Evolutionary conservation across 2,888 invertebrate genomes (phyloP), one percentile per base, ranked within the genome.

Genomic region (Heteromyza rotundicornis): DNA sequence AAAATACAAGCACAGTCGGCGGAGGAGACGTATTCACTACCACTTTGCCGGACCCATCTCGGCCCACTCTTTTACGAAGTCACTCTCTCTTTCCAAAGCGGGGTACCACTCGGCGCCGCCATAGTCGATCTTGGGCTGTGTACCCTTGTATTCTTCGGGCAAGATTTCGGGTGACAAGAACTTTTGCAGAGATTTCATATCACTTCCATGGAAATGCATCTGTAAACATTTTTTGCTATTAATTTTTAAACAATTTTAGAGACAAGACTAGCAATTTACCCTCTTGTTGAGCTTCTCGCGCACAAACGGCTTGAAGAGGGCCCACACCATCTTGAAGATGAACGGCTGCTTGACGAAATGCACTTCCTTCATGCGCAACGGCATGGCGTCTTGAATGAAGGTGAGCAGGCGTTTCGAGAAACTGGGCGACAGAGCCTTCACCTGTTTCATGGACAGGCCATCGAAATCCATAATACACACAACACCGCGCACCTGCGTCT

Each of bases 381-480:
- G 93, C 92, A 94, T 92, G 0, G 94, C 93, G 62, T 94, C 92
- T 83, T 94, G 94, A 70, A 94, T 93, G 83, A 94, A 94, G 10
- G 88, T 87, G 64, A 94, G 86, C 56, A 94, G 86, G 54, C 89
- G 87, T 85, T 89, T 88, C 55, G 92, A 91, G 83, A 92, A 94
- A 8, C 88, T 82, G 0, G 92, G 92, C 0, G 89, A 87, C 55
- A 94, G 80, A 0, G 89, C 89, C 60, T 80, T 83, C 17, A 88
- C 87, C 86, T 93, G 93, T 77, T 88, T 87, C 89, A 91, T 89
- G 7, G 89, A 87, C 76, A 94, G 85, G 7, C 89, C 89, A 68
- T 92, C 86, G 79, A 92, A 94, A 81, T 94, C 93, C 91, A 94
- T 92, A 64, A 94, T 85, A 19, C 92, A 92, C 10, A 94, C 90